Percentiles rank a stretch among this genome's conserved stretches.
Conservation (phyloP, 2,113 vertebrate genomes). For the Danio rerio region GRCz12tu NC_133195.1:10155501-10156000, state of each 20-base stretch:
- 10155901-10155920: not conserved
- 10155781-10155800: conserved; percentile 4
- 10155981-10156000: not conserved
- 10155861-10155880: conserved; percentile 9
- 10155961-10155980: not conserved
- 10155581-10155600: no score
- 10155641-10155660: no score
- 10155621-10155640: no score
- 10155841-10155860: conserved; percentile 13
- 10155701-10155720: not conserved
- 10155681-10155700: no score
- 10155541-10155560: no score
- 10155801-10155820: not conserved
- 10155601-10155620: no score
- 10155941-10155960: not conserved
- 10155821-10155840: not conserved
- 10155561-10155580: no score
- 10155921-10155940: not conserved
- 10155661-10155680: no score
- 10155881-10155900: not conserved
- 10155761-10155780: not conserved
- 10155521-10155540: no score
- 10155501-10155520: no score
- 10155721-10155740: not conserved
- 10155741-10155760: not conserved